Conservation (phyloP, 1,140 invertebrate species). For the Antheraea mylitta region DNA sequence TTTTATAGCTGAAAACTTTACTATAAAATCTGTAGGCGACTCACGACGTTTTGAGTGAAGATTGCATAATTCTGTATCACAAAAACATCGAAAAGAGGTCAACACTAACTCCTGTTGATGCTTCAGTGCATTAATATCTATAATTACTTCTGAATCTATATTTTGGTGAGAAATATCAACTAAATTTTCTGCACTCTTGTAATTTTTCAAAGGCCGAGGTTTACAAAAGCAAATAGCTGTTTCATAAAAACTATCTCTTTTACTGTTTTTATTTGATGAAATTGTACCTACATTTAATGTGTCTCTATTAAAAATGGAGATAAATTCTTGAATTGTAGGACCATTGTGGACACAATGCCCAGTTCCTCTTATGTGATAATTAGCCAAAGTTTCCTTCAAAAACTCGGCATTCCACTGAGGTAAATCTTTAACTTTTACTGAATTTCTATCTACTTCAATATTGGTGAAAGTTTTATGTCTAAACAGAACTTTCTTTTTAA, state of each 20-base stretch:
- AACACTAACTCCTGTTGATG: constrained; percentile 45
- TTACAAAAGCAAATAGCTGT: constrained; percentile 74
- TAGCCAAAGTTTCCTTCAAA: constrained; percentile 59
- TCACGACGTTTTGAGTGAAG: constrained; percentile 61
- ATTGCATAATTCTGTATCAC: constrained; percentile 56
- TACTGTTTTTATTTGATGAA: constrained; percentile 56
- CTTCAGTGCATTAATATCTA: constrained; percentile 53
- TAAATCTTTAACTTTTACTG: constrained; percentile 46
- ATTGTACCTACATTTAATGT: constrained; percentile 51
- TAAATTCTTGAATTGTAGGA: constrained; percentile 62
- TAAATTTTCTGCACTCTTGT: constrained; percentile 70
- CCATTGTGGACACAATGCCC: constrained; percentile 72
- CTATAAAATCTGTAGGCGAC: constrained; percentile 44
- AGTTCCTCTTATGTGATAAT: constrained; percentile 73
- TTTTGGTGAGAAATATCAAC: constrained; percentile 43
- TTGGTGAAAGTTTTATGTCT: constrained; percentile 74
- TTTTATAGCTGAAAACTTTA: constrained; percentile 70
- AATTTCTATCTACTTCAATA: constrained; percentile 67
- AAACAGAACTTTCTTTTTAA: constrained; percentile 63
- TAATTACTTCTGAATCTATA: constrained; percentile 47
- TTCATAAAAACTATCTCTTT: constrained; percentile 62
- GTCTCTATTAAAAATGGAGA: constrained; percentile 73
- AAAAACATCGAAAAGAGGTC: constrained; percentile 70
- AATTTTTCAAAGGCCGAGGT: constrained; percentile 54
- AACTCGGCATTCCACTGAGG: constrained; percentile 53